Evolutionary conservation across 2,888 invertebrate genomes (phyloP).

Genomic region (Deroplatys truncata): DNA sequence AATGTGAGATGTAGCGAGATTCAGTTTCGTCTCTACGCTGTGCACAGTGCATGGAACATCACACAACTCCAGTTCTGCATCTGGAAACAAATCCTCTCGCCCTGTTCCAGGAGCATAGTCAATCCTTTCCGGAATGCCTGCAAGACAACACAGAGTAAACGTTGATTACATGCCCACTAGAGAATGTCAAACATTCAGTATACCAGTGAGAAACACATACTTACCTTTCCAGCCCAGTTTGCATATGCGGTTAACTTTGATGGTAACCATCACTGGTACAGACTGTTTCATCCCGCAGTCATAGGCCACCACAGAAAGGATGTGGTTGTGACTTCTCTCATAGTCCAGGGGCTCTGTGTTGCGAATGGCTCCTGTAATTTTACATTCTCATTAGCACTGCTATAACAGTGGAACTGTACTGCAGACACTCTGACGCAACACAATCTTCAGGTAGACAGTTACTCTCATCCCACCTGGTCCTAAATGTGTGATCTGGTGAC

Average conservation of each 20-base stretch:
- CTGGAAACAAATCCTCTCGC: slow-evolving; percentile 73
- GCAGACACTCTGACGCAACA: too few relatives aligned
- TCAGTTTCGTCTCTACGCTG: slow-evolving; percentile 56
- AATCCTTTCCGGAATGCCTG: slow-evolving; percentile 75
- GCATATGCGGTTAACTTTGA: slow-evolving; percentile 83
- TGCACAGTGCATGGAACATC: slow-evolving; percentile 48
- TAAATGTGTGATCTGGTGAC: too few relatives aligned
- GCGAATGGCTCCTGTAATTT: slow-evolving; percentile 66
- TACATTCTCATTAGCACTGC: neutral
- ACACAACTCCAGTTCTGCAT: slow-evolving; percentile 61
- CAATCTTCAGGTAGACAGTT: too few relatives aligned
- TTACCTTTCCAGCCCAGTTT: slow-evolving; percentile 73
- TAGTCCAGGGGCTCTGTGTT: slow-evolving; percentile 93
- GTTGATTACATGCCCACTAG: too few relatives aligned
- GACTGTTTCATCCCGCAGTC: slow-evolving; percentile 97
- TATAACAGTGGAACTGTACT: too few relatives aligned
- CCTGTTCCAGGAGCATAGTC: slow-evolving; percentile 84
- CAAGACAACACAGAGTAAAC: slow-evolving; percentile 23
- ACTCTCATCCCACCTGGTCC: too few relatives aligned
- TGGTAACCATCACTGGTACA: slow-evolving; percentile 91
- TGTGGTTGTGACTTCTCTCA: slow-evolving; percentile 91
- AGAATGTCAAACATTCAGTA: neutral
- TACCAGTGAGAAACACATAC: neutral
- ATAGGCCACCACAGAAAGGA: slow-evolving; percentile 92
- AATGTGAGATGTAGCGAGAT: slow-evolving; percentile 77